Conservation (phyloP, 2,113 vertebrate species). For the Pyrgilauda ruficollis region DNA sequence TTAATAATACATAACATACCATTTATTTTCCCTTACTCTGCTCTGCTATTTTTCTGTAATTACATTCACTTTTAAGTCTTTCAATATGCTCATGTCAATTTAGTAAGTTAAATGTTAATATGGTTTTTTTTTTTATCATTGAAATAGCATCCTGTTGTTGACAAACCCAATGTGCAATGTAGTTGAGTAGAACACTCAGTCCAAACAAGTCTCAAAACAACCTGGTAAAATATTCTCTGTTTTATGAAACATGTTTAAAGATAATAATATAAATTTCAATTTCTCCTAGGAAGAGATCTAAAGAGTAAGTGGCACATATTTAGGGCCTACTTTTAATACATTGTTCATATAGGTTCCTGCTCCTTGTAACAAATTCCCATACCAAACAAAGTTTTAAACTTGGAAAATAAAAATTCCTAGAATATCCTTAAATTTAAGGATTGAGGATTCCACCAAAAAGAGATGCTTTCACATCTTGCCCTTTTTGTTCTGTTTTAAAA, state of each 20-base stretch:
- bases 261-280: background rate
- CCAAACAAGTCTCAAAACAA: background rate
- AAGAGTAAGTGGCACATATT: background rate
- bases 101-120: background rate
- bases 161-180: background rate
- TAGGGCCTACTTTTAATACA: background rate
- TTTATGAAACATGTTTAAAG: background rate
- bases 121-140: accelerated
- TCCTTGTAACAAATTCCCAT: background rate
- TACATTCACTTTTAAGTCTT: background rate
- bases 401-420: background rate
- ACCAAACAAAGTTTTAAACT: background rate
- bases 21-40: background rate
- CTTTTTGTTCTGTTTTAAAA: background rate
- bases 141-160: background rate
- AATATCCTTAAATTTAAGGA: background rate
- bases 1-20: background rate
- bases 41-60: background rate
- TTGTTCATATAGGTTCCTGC: background rate
- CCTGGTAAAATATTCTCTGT: background rate
- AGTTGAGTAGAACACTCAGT: background rate
- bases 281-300: background rate
- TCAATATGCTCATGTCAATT: background rate
- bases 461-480: background rate
- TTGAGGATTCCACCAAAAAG: background rate